These are phyloP conservation scores for Eupithecia subumbrata DNA, from an alignment of 2,888 invertebrate species.

Conservation along the genomic window DNA sequence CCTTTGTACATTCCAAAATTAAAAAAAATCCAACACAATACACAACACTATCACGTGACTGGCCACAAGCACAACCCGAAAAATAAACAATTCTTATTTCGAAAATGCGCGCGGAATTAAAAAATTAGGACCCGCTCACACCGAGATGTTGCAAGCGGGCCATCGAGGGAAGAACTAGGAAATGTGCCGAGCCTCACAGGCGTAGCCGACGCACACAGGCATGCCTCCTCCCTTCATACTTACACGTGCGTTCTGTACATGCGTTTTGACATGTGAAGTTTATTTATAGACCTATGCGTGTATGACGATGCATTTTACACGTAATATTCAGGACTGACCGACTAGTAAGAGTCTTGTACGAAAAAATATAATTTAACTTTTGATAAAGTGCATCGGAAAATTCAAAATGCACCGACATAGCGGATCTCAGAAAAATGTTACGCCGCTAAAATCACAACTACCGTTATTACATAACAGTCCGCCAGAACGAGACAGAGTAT, in stretches of 20 bases:
- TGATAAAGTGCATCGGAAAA: slow-evolving; percentile 30
- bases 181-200: slow-evolving; percentile 72
- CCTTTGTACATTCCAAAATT: slow-evolving; percentile 62
- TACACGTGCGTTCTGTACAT: slow-evolving; percentile 63
- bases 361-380: neutral
- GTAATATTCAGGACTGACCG: slow-evolving; percentile 20
- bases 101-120: slow-evolving; percentile 71
- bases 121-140: slow-evolving; percentile 78
- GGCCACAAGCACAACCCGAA: slow-evolving; percentile 22
- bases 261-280: slow-evolving; percentile 71
- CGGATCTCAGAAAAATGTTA: slow-evolving; percentile 79
- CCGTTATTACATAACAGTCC: slow-evolving; percentile 83
- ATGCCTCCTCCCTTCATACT: slow-evolving; percentile 41
- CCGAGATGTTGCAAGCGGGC: slow-evolving; percentile 79
- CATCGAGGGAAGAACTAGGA: slow-evolving; percentile 81
- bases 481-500: slow-evolving; percentile 59
- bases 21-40: slow-evolving; percentile 46
- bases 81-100: slow-evolving; percentile 48
- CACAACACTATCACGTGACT: slow-evolving; percentile 36
- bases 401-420: slow-evolving; percentile 54
- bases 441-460: slow-evolving; percentile 77
- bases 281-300: slow-evolving; percentile 70
- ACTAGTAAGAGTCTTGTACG: slow-evolving; percentile 32
- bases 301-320: slow-evolving; percentile 36
- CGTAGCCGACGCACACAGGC: slow-evolving; percentile 54